phyloP scores from a whole-genome alignment of 2,113 vertebrate species.

The Odobenus rosmarus region DNA sequence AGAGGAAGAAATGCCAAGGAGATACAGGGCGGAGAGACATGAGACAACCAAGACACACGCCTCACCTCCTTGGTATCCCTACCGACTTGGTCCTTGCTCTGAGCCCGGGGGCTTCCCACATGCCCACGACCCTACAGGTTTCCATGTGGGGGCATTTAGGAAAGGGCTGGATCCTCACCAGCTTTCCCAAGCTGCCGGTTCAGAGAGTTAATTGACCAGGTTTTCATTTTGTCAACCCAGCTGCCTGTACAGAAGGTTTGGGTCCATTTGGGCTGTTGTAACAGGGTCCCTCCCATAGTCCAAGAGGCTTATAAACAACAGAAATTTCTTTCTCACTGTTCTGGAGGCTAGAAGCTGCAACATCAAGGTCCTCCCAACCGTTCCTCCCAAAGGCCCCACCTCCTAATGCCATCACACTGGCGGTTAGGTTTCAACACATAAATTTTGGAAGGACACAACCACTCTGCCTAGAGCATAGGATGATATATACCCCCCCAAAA shows the following conservation, averaged over 20 bases:
- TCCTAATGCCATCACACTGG: neutral
- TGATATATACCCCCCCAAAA: too few species aligned
- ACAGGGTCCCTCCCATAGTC: neutral
- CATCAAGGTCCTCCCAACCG: neutral
- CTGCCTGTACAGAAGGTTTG: too few species aligned
- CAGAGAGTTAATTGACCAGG: rapidly evolving
- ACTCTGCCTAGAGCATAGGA: neutral
- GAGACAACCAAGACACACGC: rapidly evolving
- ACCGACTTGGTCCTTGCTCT: rapidly evolving
- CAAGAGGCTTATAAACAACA: neutral
- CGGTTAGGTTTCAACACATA: neutral
- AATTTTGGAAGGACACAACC: neutral
- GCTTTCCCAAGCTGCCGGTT: rapidly evolving
- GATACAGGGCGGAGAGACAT: rapidly evolving
- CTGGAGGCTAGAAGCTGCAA: neutral
- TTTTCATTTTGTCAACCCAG: neutral
- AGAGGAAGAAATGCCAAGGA: neutral
- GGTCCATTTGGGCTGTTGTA: neutral
- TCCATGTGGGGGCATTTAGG: rapidly evolving
- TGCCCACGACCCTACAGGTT: rapidly evolving
- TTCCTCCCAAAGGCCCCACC: neutral
- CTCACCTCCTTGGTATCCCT: rapidly evolving
- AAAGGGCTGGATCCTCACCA: rapidly evolving
- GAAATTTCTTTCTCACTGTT: neutral
- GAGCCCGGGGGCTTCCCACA: rapidly evolving